A percentile compares a stretch with the other conserved stretches of the same genome.
phyloP scores from a whole-genome alignment of 2,113 vertebrate genomes.

The Stictonetta naevosa region DNA sequence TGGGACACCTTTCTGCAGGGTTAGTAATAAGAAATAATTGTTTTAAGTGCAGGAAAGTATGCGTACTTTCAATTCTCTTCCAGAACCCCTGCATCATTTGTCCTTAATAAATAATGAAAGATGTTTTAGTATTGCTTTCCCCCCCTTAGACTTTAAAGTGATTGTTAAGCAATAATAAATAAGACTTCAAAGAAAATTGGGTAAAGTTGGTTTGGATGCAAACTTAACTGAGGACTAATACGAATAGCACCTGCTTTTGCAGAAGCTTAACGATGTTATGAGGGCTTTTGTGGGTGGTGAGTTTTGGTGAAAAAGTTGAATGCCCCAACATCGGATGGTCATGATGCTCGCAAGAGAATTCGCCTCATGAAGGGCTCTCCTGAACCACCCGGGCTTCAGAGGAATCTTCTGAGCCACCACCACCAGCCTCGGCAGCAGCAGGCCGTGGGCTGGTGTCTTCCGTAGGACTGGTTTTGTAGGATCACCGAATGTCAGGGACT shows the following conservation, averaged over 20 bases:
- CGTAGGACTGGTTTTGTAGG: background rate
- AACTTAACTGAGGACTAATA: background rate
- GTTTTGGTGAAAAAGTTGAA: too few relatives aligned
- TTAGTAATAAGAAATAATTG: constrained; percentile 60
- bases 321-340: background rate
- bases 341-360: background rate
- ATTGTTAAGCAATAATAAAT: constrained; percentile 21
- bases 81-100: background rate
- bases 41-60: constrained; percentile 42
- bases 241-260: background rate
- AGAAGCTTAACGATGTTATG: too few relatives aligned
- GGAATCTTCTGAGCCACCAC: background rate
- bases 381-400: background rate
- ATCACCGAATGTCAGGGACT: too few relatives aligned
- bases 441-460: fast-evolving
- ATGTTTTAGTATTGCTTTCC: constrained; percentile 52
- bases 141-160: constrained; percentile 10
- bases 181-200: constrained; percentile 2
- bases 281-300: too few relatives aligned
- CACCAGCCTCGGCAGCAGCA: background rate
- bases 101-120: constrained; percentile 64
- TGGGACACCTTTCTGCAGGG: constrained; percentile 24
- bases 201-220: background rate
- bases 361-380: background rate
- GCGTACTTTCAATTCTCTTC: background rate